A percentile compares a stretch with the other conserved stretches of the same genome.
These are phyloP conservation scores for Euzetes globulus DNA, from an alignment of 2,888 invertebrate genomes.

Conservation along the genomic window DNA sequence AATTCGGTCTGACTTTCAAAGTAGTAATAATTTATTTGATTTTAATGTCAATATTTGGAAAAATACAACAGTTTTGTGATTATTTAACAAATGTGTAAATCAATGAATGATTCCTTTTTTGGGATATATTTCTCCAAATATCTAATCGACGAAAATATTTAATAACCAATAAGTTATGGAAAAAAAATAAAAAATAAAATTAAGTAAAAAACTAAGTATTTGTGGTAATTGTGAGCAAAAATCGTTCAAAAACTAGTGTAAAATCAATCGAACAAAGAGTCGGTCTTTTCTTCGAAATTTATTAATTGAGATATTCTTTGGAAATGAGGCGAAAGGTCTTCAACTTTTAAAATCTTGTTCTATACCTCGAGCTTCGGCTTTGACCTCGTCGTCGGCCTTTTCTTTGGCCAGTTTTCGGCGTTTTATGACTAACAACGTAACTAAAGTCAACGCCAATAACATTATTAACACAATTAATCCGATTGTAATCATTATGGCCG, in stretches of 20 bases:
- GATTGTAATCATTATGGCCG: slow-evolving; percentile 27
- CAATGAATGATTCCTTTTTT: not conserved
- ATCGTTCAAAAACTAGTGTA: not conserved
- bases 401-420: slow-evolving; percentile 26
- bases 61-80: not conserved
- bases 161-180: not conserved
- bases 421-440: slow-evolving; percentile 21
- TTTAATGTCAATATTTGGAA: not conserved
- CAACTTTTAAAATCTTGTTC: slow-evolving; percentile 25
- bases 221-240: not conserved
- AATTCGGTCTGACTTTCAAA: not conserved
- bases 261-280: not conserved
- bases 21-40: slow-evolving; percentile 3
- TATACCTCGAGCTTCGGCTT: slow-evolving; percentile 29
- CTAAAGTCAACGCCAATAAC: slow-evolving; percentile 28
- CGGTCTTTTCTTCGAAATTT: not conserved
- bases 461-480: slow-evolving; percentile 24
- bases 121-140: slow-evolving; percentile 5
- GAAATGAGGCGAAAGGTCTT: slow-evolving; percentile 10
- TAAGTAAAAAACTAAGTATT: not conserved
- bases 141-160: not conserved
- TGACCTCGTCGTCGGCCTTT: slow-evolving; percentile 18
- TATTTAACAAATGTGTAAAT: slow-evolving; percentile 8
- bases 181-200: not conserved
- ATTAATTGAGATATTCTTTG: not conserved